Base-by-base conservation (phyloP, 2,113 vertebrate species). In the Toxotes jaculatrix region DNA sequence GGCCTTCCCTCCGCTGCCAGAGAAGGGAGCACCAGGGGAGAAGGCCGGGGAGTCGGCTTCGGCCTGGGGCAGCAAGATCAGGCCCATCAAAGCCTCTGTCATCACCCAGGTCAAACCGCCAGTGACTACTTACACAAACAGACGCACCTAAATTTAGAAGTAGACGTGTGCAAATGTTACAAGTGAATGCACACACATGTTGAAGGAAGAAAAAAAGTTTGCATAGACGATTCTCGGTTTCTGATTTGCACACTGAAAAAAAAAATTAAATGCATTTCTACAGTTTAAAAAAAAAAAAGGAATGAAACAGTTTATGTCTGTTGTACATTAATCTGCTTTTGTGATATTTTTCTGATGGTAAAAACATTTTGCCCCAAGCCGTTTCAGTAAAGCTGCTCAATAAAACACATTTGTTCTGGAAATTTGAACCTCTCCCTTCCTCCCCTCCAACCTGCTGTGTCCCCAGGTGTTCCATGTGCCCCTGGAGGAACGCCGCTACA, bases 401-500 rank as follows among this genome's bases (percentile, higher is more conserved):
- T 45, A 64, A 49, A 7, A 17, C 2, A 5, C 75, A 72, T 17
- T 16, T 5, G 23, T 43, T 38, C 13, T 34, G 27, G 40, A 66
- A 63, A 78, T 43, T 3, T 67, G 9, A 79, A 7, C 42, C 19
- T 4, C 27, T 21, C 68, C 32, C 13, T 12, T 16, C 19, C 23
- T 57, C 27, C 3, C 4, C 0, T 62, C 34, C 49, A 4, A 61
- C n/a, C 16, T 8, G 21, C 27, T 34, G 14, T 73, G 38, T 27
- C 12, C 38, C 12, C 51, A 96, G 96, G 93, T 95, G 80, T 96
- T 96, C 79, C 94, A 96, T 7, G 95, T 96, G 53, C 95, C 95
- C 27, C 79, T 96, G 85, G 96, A 97, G 83, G 95, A 96, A 81
- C 94, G 96, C 16, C 94, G 94, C 67, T 96, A 96, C 92, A 96